phyloP scores from a whole-genome alignment of 2,888 invertebrate genomes.

The Gortyna flavago region DNA sequence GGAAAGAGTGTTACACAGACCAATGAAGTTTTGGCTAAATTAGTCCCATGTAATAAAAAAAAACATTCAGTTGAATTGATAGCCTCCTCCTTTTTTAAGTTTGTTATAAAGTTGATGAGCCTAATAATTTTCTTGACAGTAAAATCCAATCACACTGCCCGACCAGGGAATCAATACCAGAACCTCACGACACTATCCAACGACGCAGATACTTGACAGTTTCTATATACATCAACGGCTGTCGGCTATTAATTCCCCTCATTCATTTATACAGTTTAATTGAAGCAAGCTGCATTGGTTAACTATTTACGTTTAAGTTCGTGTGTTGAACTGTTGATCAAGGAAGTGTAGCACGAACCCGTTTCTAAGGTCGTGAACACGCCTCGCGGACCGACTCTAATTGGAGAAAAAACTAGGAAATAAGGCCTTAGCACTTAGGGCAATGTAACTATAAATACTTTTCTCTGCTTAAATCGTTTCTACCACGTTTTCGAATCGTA shows the following conservation, averaged over 20 bases:
- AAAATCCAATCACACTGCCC: neutral
- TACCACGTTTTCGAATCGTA: slow-evolving; percentile 23
- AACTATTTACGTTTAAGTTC: slow-evolving; percentile 34
- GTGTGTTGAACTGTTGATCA: slow-evolving; percentile 40
- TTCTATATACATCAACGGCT: neutral
- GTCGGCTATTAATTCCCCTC: neutral
- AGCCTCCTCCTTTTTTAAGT: neutral
- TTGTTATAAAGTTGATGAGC: neutral
- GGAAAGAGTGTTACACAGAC: neutral
- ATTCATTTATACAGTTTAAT: slow-evolving; percentile 9
- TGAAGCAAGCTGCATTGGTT: slow-evolving; percentile 16
- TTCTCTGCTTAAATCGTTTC: slow-evolving; percentile 5
- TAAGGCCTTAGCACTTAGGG: slow-evolving; percentile 17
- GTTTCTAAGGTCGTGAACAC: slow-evolving; percentile 51
- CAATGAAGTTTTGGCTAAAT: neutral
- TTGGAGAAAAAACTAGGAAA: slow-evolving; percentile 54
- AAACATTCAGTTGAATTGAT: neutral
- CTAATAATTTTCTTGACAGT: neutral
- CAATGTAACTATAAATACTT: slow-evolving; percentile 26
- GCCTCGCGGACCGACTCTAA: slow-evolving; percentile 27
- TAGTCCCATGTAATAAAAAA: neutral
- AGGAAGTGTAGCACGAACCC: slow-evolving; percentile 50
- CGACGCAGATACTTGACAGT: neutral
- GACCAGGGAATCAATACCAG: neutral
- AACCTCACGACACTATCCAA: neutral